Base-by-base conservation (phyloP, 2,888 invertebrate genomes). In the Nineta flava region DNA sequence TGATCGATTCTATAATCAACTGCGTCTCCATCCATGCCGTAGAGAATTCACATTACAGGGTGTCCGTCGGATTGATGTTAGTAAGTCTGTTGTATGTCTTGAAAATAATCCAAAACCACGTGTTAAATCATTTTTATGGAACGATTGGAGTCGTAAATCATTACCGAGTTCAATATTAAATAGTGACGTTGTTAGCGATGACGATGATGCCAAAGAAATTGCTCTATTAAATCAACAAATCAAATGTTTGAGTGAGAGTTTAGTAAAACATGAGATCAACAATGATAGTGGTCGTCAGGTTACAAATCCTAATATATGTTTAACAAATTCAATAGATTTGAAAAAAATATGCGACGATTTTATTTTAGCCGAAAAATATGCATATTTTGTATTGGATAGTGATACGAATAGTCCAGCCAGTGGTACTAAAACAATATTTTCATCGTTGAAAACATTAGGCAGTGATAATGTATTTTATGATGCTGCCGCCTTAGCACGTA, bases 1-100 rank as follows among this genome's bases (percentile, higher is more conserved):
- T 16, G 67, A 69, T 56, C 59, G 60, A 53, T 71, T 71, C 58
- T 69, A 69, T 57, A 26, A 26, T 26, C 64, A 60, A 52, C 65
- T 66, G 2, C 60, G 60, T 52, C 58, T 60, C 15, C 26, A n/a
- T 9, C 55, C 53, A 35, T 63, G 62, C 50, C 60, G 67, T 32
- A 61, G 68, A 50, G 57, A 59, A 45, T 65, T 63, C 47, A 66
- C 66, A 2, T 59, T 64, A n/a, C 59, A 60, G 4, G 70, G 70
- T 13, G 66, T 66, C 34, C 56, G 59, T 66, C 69, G 53, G n/a
- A n/a, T n/a, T 61, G 61, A 53, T 62, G 64, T 57, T 63, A 63
- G 1, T n/a, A n/a, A n/a, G 56, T 57, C 32, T 26, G 26, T 52
- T 2, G 46, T 52, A 26, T 48, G 42, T 41, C 51, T 56, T 49